phyloP scores from a whole-genome alignment of 2,888 invertebrate species.

The Cataglyphis rosenhaueri region DNA sequence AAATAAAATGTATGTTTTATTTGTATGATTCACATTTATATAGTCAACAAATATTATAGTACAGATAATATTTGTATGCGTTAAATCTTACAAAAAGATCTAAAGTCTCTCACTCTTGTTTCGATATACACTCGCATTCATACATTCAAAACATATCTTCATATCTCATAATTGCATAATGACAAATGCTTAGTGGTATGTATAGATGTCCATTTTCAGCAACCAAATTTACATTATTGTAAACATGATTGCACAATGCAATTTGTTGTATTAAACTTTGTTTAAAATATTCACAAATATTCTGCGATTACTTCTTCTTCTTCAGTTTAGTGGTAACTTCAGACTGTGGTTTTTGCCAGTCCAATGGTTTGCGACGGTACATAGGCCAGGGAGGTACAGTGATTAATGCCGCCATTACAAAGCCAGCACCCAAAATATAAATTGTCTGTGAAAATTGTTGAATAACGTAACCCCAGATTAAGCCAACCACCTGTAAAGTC shows the following conservation, averaged over 20 bases:
- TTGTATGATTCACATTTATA: neutral
- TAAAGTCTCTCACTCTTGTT: neutral
- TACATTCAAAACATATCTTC: neutral
- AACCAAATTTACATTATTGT: neutral
- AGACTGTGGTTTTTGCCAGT: conserved; percentile 93
- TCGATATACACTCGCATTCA: neutral
- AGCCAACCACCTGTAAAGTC: conserved; percentile 89
- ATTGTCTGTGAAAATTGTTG: conserved; percentile 98
- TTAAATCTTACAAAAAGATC: conserved; percentile 17
- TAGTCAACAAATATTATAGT: neutral
- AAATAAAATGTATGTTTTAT: conserved; percentile 10
- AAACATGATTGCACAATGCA: conserved; percentile 35
- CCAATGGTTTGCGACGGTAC: conserved; percentile 94
- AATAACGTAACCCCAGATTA: conserved; percentile 96
- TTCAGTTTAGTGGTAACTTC: conserved; percentile 84
- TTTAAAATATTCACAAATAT: neutral
- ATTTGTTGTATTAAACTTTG: neutral
- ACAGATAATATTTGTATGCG: neutral
- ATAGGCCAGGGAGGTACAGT: conserved; percentile 99
- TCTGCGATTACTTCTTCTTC: conserved; percentile 85
- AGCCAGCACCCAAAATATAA: conserved; percentile 96
- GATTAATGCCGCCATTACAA: conserved; percentile 94
- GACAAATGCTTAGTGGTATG: conserved; percentile 36
- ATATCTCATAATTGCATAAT: conserved; percentile 5
- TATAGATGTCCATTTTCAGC: neutral